Conservation (phyloP, 1,140 invertebrate genomes). For the Hypothenemus hampei region DNA sequence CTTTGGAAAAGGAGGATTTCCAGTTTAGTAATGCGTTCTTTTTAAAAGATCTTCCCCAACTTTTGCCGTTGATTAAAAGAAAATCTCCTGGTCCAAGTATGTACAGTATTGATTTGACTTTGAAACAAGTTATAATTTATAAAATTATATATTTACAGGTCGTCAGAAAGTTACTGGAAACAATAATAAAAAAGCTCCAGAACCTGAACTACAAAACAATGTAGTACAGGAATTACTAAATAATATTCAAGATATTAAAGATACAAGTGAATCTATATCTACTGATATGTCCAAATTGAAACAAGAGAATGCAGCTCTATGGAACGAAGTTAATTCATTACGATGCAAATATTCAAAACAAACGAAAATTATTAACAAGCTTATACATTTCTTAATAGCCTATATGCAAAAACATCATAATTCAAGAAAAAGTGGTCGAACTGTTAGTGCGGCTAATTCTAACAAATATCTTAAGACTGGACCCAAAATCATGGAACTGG, state of each 20-base stretch:
- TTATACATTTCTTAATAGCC: slow-evolving; percentile 33
- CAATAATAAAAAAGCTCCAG: neutral
- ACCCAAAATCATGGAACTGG: slow-evolving; percentile 27
- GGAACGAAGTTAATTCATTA: slow-evolving; percentile 29
- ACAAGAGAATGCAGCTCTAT: slow-evolving; percentile 32
- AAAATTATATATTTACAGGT: neutral
- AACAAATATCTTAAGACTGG: slow-evolving; percentile 24
- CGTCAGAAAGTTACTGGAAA: neutral
- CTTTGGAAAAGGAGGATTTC: slow-evolving; percentile 15
- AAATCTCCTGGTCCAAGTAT: slow-evolving; percentile 15
- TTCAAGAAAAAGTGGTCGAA: slow-evolving; percentile 19
- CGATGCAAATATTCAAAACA: slow-evolving; percentile 31
- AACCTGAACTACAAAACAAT: neutral
- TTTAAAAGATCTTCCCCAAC: slow-evolving; percentile 26
- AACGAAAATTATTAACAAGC: slow-evolving; percentile 31
- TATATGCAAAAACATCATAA: slow-evolving; percentile 32
- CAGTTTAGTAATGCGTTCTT: slow-evolving; percentile 32
- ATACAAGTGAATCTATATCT: slow-evolving; percentile 21
- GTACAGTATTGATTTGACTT: neutral
- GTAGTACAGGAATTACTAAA: slow-evolving; percentile 16
- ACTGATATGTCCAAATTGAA: slow-evolving; percentile 26
- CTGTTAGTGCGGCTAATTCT: slow-evolving; percentile 8
- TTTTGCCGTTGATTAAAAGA: slow-evolving; percentile 29
- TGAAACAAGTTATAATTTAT: too few relatives aligned
- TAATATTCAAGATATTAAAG: slow-evolving; percentile 20